Evolutionary conservation across 2,113 vertebrate species (phyloP).

Genomic region (Lophotis ruficrista): DNA sequence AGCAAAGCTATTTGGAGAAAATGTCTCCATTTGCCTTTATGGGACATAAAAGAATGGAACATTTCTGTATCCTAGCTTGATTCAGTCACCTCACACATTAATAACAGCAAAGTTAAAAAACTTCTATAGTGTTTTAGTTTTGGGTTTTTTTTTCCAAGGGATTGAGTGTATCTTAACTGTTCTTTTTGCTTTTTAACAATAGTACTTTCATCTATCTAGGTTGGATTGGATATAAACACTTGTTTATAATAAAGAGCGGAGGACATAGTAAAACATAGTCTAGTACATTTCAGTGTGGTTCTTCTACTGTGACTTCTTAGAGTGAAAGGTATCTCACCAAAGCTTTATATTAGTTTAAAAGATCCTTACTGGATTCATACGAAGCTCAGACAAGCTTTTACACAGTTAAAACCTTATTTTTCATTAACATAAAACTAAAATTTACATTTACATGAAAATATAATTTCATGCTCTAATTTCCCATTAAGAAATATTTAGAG

Average conservation of each 20-base stretch:
- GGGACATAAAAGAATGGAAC: not conserved
- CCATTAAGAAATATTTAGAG: slow-evolving; percentile 14
- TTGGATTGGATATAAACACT: not conserved
- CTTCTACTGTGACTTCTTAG: not conserved
- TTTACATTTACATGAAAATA: slow-evolving; percentile 18
- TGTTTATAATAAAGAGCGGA: not conserved
- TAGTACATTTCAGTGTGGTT: not conserved
- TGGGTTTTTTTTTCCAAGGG: not conserved
- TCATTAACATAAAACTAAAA: slow-evolving; percentile 4
- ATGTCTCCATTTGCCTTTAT: not conserved
- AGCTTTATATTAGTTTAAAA: not conserved
- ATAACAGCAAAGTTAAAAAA: not conserved
- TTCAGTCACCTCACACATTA: not conserved
- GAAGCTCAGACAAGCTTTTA: not conserved
- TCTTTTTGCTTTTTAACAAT: not conserved
- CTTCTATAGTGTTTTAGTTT: not conserved
- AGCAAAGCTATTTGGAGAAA: not conserved
- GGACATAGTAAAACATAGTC: not conserved
- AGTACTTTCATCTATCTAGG: not conserved
- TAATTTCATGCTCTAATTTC: slow-evolving; percentile 25
- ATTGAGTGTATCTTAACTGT: not conserved
- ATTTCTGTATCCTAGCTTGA: not conserved
- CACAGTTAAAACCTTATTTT: not conserved
- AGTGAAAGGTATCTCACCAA: not conserved
- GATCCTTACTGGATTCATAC: not conserved